Evolutionary conservation across 2,113 vertebrate genomes (phyloP), one percentile per base, ranked within the genome.

Genomic region (Ranitomeya variabilis): DNA sequence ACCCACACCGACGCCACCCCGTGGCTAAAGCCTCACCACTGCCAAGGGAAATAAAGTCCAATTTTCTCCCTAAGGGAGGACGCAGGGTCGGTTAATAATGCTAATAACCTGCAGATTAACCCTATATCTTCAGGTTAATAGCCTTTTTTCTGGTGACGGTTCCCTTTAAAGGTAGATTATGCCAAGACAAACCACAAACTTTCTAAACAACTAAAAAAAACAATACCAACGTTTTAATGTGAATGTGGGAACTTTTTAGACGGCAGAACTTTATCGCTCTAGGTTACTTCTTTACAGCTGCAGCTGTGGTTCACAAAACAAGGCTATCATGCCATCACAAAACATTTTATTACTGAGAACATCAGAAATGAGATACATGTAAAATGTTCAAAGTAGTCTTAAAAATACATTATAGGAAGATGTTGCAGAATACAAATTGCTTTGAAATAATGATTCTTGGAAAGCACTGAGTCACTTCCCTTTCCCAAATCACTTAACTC

Each of bases 281-380:
- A 37, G 69, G 45, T 31, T 84, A 66, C 66, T 84, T 69, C 5
- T 45, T 80, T 80, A 87, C 62, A 80, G 66, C 60, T 57, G 23
- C 64, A 80, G 62, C 76, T 87, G 86, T 21, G 23, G 57, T 55
- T 69, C 23, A 79, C 77, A 66, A 80, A 69, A 87, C 86, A 69
- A 69, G 62, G 86, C 62, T 54, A 79, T 79, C 76, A 64, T 60
- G 23, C 76, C 62, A 87, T 87, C 77, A 69, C 62, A 37, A 69
- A 83, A 87, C 76, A 87, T 80, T 69, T 67, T 80, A 87, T 80
- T 26, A 80, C 60, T 64, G 64, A 87, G 23, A 55, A 79, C 52
- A 69, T 77, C 73, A 80, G 51, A 87, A 87, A 80, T 80, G 31
- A 57, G 77, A 80, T 87, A 79, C 76, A 80, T 67, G 76, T 69